phyloP scores from a whole-genome alignment of 2,113 vertebrate species.

The Petroica traversi region DNA sequence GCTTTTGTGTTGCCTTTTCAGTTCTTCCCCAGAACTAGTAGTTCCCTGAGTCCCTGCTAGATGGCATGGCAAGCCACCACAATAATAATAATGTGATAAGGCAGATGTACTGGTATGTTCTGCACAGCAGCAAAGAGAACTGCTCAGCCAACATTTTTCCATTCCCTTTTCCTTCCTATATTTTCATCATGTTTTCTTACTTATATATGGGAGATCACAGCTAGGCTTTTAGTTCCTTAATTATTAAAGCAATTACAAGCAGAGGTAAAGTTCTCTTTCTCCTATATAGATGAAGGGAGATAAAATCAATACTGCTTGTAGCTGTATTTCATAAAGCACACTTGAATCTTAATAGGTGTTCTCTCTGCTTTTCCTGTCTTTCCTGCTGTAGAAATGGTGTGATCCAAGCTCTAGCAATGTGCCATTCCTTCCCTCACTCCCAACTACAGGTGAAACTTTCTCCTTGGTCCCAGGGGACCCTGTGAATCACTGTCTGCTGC shows the following conservation, averaged over 20 bases:
- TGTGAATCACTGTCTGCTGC: not conserved
- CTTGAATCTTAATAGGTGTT: not conserved
- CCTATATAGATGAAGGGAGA: not conserved
- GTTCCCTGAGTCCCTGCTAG: conserved; percentile 62
- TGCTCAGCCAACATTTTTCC: not conserved
- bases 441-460: not conserved
- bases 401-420: not conserved
- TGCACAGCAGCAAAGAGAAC: not conserved
- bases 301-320: not conserved
- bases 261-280: not conserved
- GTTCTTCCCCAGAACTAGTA: not conserved
- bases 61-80: conserved; percentile 65
- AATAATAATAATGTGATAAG: conserved; percentile 22
- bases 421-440: not conserved
- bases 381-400: not conserved
- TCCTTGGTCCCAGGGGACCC: not conserved
- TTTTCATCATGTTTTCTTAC: not conserved
- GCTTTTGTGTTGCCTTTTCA: not conserved
- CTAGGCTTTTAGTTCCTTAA: not conserved
- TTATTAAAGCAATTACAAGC: not conserved
- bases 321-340: not conserved
- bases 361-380: not conserved
- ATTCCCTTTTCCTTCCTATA: not conserved
- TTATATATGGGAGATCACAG: not conserved
- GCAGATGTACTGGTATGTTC: not conserved